These are phyloP conservation scores for Diorhabda carinulata DNA, from an alignment of 1,140 invertebrate genomes.

Conservation along the genomic window DNA sequence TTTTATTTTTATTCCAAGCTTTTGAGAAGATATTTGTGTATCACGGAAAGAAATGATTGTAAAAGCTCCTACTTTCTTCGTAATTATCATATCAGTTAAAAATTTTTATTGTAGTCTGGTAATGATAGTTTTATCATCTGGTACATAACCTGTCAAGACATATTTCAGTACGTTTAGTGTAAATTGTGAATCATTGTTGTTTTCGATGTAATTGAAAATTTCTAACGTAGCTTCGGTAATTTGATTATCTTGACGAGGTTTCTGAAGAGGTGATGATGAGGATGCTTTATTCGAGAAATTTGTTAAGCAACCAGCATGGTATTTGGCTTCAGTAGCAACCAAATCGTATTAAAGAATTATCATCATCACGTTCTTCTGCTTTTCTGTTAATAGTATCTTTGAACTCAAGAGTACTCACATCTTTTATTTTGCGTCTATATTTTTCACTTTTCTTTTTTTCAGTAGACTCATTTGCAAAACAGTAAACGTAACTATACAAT, in stretches of 20 bases:
- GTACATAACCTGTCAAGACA: constrained; percentile 38
- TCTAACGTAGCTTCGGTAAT: constrained; percentile 39
- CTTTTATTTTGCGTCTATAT: constrained; percentile 41
- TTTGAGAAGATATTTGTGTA: constrained; percentile 5
- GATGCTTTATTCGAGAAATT: constrained; percentile 37
- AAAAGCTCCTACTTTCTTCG: constrained; percentile 36
- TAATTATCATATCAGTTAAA: constrained; percentile 43
- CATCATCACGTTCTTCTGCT: constrained; percentile 42
- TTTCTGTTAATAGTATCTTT: constrained; percentile 40
- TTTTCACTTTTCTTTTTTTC: constrained; percentile 31
- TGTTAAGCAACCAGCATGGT: constrained; percentile 26
- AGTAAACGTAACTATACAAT: no score
- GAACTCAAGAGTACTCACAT: constrained; percentile 37
- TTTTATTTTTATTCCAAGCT: constrained; percentile 29
- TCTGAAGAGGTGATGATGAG: constrained; percentile 32
- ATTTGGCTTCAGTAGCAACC: constrained; percentile 31
- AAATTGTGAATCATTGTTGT: constrained; percentile 37
- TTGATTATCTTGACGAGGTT: constrained; percentile 38
- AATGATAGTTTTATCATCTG: constrained; percentile 42
- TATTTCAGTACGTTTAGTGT: constrained; percentile 40
- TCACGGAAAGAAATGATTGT: constrained; percentile 29
- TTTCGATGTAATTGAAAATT: constrained; percentile 44
- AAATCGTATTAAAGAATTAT: constrained; percentile 41
- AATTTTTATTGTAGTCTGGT: constrained; percentile 41
- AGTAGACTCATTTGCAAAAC: not conserved